Conservation (phyloP, 1,140 invertebrate genomes). For the Eufriesea mexicana region DNA sequence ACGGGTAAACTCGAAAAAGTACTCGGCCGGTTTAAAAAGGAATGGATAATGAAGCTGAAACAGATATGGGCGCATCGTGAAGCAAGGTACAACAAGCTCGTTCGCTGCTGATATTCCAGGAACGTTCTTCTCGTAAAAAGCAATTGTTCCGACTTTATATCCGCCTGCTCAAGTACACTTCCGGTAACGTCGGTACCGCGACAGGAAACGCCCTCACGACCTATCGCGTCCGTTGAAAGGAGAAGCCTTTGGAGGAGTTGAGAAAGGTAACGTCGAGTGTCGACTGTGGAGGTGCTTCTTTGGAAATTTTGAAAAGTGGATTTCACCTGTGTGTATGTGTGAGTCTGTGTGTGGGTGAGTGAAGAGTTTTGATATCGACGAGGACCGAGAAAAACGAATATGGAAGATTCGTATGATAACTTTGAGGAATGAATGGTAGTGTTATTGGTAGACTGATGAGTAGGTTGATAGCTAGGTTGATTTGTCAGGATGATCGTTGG, state of each 20-base stretch:
- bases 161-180: constrained; percentile 29
- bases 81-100: constrained; percentile 20
- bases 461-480: too few relatives aligned
- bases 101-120: constrained; percentile 57
- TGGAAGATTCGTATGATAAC: too few relatives aligned
- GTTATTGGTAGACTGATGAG: too few relatives aligned
- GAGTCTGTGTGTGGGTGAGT: too few relatives aligned
- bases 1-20: constrained; percentile 6
- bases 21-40: constrained; percentile 38
- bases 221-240: constrained; percentile 30
- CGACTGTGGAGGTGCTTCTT: too few relatives aligned
- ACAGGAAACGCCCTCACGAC: constrained; percentile 29
- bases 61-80: constrained; percentile 30
- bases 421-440: too few relatives aligned
- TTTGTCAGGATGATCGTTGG: too few relatives aligned
- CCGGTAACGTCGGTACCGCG: constrained; percentile 12
- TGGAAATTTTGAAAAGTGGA: too few relatives aligned
- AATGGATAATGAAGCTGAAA: constrained; percentile 48
- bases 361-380: too few relatives aligned
- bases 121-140: constrained; percentile 70
- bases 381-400: too few relatives aligned
- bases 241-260: background rate
- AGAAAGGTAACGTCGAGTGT: background rate
- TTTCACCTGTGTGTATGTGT: too few relatives aligned
- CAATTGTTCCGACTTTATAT: constrained; percentile 71